Conservation (phyloP, 2,797 vertebrate genomes). For the Macropodus opercularis region DNA sequence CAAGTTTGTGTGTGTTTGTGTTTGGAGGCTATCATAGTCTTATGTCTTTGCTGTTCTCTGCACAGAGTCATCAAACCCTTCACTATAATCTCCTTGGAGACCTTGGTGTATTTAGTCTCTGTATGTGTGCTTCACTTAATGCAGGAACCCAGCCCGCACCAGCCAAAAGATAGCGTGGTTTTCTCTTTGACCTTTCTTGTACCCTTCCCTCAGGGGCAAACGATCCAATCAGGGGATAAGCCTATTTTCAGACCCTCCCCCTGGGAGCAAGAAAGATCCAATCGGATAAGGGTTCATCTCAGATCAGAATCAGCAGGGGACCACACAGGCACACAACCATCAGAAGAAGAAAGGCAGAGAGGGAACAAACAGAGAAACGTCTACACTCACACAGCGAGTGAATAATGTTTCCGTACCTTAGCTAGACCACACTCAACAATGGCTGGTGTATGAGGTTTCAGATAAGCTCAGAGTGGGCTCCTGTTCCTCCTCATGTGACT, state of each 20-base stretch:
- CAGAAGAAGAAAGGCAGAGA: constrained; percentile 32
- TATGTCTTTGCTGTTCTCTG: constrained; percentile 43
- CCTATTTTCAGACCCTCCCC: constrained; percentile 76
- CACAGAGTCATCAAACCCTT: constrained; percentile 52
- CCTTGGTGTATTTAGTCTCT: constrained; percentile 49
- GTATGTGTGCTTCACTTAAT: constrained; percentile 41
- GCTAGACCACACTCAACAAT: constrained; percentile 14
- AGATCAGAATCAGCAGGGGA: constrained; percentile 72
- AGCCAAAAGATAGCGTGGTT: constrained; percentile 58
- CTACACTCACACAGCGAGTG: constrained; percentile 12
- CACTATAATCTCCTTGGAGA: constrained; percentile 54
- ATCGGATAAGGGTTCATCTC: constrained; percentile 76
- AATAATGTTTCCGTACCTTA: constrained; percentile 14
- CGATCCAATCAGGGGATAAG: constrained; percentile 79
- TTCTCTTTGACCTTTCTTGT: constrained; percentile 74
- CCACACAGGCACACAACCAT: constrained; percentile 49
- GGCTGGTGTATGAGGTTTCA: constrained; percentile 11
- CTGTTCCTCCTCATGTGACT: constrained; percentile 25
- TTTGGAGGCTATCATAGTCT: constrained; percentile 23
- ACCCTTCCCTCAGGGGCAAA: constrained; percentile 74
- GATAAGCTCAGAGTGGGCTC: constrained; percentile 17
- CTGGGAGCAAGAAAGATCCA: constrained; percentile 69
- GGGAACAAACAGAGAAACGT: constrained; percentile 29
- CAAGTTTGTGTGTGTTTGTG: constrained; percentile 26
- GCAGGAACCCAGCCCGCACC: constrained; percentile 40